phyloP scores from a whole-genome alignment of 2,888 invertebrate genomes.

The Patella depressa region DNA sequence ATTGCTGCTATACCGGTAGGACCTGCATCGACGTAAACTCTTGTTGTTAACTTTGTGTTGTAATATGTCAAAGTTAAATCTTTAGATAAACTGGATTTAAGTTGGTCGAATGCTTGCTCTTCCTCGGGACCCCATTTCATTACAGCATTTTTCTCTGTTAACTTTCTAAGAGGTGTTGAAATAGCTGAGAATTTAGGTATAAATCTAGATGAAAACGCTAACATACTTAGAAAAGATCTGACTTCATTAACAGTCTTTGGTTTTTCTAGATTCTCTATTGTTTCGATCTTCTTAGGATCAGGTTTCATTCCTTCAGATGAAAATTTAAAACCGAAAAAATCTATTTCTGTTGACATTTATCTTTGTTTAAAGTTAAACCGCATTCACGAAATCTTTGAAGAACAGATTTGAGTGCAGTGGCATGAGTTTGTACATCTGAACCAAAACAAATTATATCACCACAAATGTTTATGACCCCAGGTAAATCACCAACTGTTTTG shows the following conservation, averaged over 20 bases:
- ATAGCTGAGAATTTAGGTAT: conserved; percentile 6
- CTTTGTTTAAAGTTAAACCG: not conserved
- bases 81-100: conserved; percentile 6
- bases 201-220: conserved; percentile 6
- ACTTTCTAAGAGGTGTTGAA: conserved; percentile 2
- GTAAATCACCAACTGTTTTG: too few relatives aligned
- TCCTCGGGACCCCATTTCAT: not conserved
- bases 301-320: not conserved
- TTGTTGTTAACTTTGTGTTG: not conserved
- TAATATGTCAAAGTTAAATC: not conserved
- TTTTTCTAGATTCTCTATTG: not conserved
- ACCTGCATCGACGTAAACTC: conserved; percentile 45
- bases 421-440: not conserved
- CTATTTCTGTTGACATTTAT: not conserved
- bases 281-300: not conserved
- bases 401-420: not conserved
- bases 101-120: not conserved
- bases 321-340: not conserved
- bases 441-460: not conserved
- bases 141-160: conserved; percentile 9
- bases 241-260: not conserved
- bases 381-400: not conserved
- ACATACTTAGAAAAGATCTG: conserved; percentile 3
- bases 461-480: too few relatives aligned
- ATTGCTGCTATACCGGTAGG: conserved; percentile 49